Base-by-base conservation (phyloP, 2,888 invertebrate species). In the Limnephilus lunatus region DNA sequence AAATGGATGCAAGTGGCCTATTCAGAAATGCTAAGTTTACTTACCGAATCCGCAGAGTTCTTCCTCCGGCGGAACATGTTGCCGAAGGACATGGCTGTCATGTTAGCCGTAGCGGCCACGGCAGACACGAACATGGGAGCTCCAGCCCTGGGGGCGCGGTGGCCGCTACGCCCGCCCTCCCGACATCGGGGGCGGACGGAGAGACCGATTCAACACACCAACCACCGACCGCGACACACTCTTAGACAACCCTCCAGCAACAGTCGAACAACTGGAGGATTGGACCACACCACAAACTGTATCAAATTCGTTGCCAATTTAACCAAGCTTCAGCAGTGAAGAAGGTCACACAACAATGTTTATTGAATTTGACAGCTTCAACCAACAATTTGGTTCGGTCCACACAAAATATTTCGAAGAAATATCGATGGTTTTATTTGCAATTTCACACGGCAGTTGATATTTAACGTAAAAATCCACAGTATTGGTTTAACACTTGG, bases 1-100 rank as follows among this genome's bases (percentile, higher is more conserved):
- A n/a, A n/a, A n/a, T n/a, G n/a, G n/a, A n/a, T n/a, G n/a, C n/a
- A n/a, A n/a, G n/a, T n/a, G n/a, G n/a, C n/a, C n/a, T n/a, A n/a
- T 30, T 31, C 30, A 48, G 88, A 48, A 80, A 88, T 44, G 14
- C 30, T 19, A 31, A 86, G 35, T 19, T 44, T 88, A 93, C 93
- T 94, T 89, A 93, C 93, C 92, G 93, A 92, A 90, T 90, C 93
- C 87, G 68, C 93, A 85, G 92, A 83, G 85, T 93, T 93, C 89
- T 94, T 94, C 93, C 92, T 94, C 93, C 94, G 92, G 90, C 94
- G 93, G 92, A 94, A 94, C 94, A 94, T 94, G 92, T 94, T 94
- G 91, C 94, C 94, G 90, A 94, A 93, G 92, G 94, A 94, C 93
- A 94, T 94, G 92, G 93, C 93, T 44, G 94, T 92, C 93, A 93